These are phyloP conservation scores for Catharus bicknelli DNA, from an alignment of 2,113 vertebrate genomes.

Conservation along the genomic window DNA sequence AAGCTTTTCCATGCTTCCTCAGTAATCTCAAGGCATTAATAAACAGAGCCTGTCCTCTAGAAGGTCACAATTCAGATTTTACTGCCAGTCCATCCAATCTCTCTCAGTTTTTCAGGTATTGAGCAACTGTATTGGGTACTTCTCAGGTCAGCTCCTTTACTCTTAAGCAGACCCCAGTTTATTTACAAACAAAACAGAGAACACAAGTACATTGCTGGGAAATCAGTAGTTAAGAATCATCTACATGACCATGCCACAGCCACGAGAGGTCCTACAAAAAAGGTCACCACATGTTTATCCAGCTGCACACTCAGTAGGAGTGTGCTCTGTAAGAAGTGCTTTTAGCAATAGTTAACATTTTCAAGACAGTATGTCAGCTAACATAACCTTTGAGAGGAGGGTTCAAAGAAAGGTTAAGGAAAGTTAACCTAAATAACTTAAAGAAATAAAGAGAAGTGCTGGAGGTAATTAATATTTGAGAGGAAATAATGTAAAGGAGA, in stretches of 20 bases:
- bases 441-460: constrained; percentile 48
- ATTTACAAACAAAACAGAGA: not conserved
- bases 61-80: not conserved
- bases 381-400: constrained; percentile 54
- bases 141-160: constrained; percentile 2
- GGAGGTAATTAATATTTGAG: constrained; percentile 54
- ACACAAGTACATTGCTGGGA: not conserved
- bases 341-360: constrained; percentile 65
- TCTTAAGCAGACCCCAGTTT: not conserved
- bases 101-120: not conserved
- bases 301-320: not conserved
- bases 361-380: constrained; percentile 62
- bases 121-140: not conserved
- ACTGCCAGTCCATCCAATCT: not conserved
- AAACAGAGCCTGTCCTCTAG: not conserved
- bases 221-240: not conserved
- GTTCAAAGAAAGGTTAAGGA: constrained; percentile 54
- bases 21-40: not conserved
- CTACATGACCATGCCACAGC: not conserved
- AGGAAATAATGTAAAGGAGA: constrained; percentile 43
- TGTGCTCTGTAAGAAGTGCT: constrained; percentile 24
- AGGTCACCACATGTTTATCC: constrained; percentile 25
- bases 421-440: constrained; percentile 59
- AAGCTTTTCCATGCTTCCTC: not conserved
- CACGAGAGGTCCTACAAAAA: not conserved